phyloP scores from a whole-genome alignment of 2,888 invertebrate genomes.

The Agrochola circellaris region DNA sequence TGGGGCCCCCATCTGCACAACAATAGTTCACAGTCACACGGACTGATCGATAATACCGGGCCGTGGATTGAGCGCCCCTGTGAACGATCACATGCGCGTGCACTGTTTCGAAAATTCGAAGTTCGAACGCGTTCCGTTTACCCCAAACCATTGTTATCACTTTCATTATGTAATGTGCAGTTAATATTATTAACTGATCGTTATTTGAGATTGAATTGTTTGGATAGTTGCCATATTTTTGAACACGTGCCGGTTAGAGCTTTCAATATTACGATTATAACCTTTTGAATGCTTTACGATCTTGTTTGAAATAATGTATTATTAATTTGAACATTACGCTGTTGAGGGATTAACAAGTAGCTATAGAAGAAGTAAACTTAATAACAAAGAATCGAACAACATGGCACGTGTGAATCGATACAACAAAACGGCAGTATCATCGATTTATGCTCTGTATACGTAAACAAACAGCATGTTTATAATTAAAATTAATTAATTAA shows the following conservation, averaged over 20 bases:
- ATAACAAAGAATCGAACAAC: not conserved
- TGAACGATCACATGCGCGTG: constrained; percentile 69
- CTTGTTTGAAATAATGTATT: constrained; percentile 28
- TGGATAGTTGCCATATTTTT: constrained; percentile 36
- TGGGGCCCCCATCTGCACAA: constrained; percentile 83
- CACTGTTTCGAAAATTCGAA: constrained; percentile 59
- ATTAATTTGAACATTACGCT: not conserved
- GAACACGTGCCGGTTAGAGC: constrained; percentile 53
- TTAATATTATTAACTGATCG: constrained; percentile 54
- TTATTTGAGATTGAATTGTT: constrained; percentile 53
- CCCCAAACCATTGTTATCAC: constrained; percentile 61
- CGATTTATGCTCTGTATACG: constrained; percentile 16
- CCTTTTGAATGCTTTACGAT: constrained; percentile 21
- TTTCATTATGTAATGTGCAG: constrained; percentile 58
- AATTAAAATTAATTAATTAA: constrained; percentile 48
- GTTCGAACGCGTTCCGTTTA: constrained; percentile 52
- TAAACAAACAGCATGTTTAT: constrained; percentile 27
- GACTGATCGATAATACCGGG: constrained; percentile 83
- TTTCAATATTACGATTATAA: constrained; percentile 40
- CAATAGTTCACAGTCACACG: constrained; percentile 89
- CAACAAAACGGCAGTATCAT: not conserved
- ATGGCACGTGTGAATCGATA: constrained; percentile 24
- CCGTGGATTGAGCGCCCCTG: constrained; percentile 59
- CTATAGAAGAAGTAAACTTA: not conserved
- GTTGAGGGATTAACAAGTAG: too few relatives aligned